Conservation (phyloP, 2,113 vertebrate species). For the Crotalus viridis region DNA sequence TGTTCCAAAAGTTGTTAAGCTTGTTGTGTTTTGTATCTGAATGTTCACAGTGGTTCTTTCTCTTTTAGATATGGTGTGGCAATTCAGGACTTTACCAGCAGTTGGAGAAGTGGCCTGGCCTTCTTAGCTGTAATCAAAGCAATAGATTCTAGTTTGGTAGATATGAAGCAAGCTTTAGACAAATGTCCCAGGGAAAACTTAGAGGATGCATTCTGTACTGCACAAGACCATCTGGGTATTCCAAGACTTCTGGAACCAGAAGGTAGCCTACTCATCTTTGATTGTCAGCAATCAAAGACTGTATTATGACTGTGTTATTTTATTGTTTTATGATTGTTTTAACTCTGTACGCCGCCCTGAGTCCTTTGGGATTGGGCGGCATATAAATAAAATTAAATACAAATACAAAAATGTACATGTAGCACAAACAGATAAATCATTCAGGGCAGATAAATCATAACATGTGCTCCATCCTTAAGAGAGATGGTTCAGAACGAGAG, state of each 20-base stretch:
- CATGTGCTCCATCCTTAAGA: not conserved
- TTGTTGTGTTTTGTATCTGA: not conserved
- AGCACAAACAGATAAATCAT: not conserved
- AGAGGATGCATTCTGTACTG: slow-evolving; percentile 89
- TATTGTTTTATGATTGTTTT: no score
- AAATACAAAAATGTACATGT: not conserved
- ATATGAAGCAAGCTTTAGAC: slow-evolving; percentile 88
- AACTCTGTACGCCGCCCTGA: no score
- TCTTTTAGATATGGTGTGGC: slow-evolving; percentile 86
- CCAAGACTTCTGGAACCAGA: slow-evolving; percentile 92
- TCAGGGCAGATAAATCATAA: not conserved
- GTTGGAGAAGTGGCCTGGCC: slow-evolving; percentile 91
- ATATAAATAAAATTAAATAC: no score
- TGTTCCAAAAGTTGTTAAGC: not conserved
- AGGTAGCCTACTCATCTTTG: slow-evolving; percentile 69
- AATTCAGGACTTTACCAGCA: slow-evolving; percentile 91
- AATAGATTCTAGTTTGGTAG: slow-evolving; percentile 87
- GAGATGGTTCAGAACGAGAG: not conserved
- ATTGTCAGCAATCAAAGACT: not conserved
- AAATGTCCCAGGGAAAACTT: slow-evolving; percentile 84
- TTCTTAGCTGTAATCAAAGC: slow-evolving; percentile 95
- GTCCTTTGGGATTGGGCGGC: no score
- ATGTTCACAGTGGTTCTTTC: slow-evolving; percentile 25
- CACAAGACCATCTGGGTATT: slow-evolving; percentile 85
- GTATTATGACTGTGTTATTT: no score